Conservation (phyloP, 1,140 invertebrate species). For the Dolichoris vasculosae region DNA sequence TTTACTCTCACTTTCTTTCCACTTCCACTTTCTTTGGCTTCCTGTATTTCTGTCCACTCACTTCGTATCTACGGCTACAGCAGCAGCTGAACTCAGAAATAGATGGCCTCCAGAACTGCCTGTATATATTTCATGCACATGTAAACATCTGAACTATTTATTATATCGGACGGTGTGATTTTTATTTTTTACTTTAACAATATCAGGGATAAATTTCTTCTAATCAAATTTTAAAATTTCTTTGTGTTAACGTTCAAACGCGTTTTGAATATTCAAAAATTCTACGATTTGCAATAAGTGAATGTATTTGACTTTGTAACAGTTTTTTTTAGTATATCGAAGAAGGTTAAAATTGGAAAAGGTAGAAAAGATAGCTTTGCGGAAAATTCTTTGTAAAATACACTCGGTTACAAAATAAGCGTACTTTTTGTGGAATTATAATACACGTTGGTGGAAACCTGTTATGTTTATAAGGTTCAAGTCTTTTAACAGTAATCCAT, state of each 20-base stretch:
- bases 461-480: neutral
- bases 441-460: neutral
- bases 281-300: neutral
- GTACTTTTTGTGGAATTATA: neutral
- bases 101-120: neutral
- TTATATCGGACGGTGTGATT: too few relatives aligned
- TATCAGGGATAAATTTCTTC: too few relatives aligned
- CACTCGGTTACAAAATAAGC: neutral
- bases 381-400: too few relatives aligned
- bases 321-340: neutral
- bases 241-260: too few relatives aligned
- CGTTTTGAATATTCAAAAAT: neutral
- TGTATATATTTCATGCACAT: slow-evolving; percentile 3
- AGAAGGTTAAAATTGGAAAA: neutral
- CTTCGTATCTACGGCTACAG: neutral
- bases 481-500: neutral
- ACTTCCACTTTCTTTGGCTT: slow-evolving; percentile 67
- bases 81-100: neutral
- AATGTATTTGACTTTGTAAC: neutral
- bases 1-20: slow-evolving; percentile 68
- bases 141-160: neutral
- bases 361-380: too few relatives aligned
- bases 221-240: too few relatives aligned
- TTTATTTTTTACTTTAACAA: too few relatives aligned
- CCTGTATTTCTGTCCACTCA: slow-evolving; percentile 25